Conservation (phyloP, 23 tunicate species). For the Oikopleura dioica region DNA sequence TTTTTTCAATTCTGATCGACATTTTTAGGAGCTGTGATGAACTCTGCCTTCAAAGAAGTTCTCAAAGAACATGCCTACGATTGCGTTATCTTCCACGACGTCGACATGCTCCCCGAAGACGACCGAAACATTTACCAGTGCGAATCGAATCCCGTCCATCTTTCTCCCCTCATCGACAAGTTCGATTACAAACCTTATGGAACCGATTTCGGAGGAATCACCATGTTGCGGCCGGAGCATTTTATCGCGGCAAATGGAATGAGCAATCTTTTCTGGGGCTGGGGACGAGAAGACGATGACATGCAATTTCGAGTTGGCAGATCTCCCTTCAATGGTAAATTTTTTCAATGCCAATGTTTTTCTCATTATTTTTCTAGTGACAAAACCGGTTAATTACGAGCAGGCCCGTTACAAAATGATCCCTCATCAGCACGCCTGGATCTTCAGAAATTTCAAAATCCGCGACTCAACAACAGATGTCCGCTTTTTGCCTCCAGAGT, state of each 20-base stretch:
- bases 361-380: neutral
- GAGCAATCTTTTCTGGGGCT: slow-evolving; percentile 86
- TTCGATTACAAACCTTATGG: slow-evolving; percentile 81
- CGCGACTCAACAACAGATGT: slow-evolving; percentile 9
- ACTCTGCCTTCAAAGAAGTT: slow-evolving; percentile 58
- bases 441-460: slow-evolving; percentile 25
- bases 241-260: slow-evolving; percentile 52
- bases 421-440: slow-evolving; percentile 80
- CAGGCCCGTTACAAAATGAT: slow-evolving; percentile 94
- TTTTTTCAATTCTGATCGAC: too few species aligned
- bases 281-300: slow-evolving; percentile 99
- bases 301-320: slow-evolving; percentile 56
- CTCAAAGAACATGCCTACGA: slow-evolving; percentile 22
- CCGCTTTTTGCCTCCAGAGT: slow-evolving; percentile 12
- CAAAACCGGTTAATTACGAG: neutral
- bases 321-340: neutral
- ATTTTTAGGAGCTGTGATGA: slow-evolving; percentile 42
- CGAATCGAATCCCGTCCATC: slow-evolving; percentile 37
- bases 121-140: slow-evolving; percentile 58
- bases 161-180: slow-evolving; percentile 89
- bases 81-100: slow-evolving; percentile 92
- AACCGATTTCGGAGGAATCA: slow-evolving; percentile 78
- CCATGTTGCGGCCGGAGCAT: slow-evolving; percentile 32
- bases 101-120: slow-evolving; percentile 72
- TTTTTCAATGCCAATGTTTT: neutral